phyloP scores from a whole-genome alignment of 2,888 invertebrate species.

The Coelogynopora nodosa region DNA sequence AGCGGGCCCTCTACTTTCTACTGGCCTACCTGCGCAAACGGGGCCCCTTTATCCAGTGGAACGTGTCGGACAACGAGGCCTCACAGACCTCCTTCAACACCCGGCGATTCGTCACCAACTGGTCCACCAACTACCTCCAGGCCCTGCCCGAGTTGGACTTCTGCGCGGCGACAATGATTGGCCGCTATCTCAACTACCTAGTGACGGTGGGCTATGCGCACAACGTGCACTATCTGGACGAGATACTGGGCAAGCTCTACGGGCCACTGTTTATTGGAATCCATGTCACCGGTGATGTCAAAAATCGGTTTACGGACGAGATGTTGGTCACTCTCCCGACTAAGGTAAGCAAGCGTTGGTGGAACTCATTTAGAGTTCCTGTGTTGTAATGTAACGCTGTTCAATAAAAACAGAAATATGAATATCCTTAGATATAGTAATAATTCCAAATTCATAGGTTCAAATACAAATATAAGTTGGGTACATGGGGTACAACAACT shows the following conservation, averaged over 20 bases:
- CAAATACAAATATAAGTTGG: too few relatives aligned
- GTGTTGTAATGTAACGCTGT: too few relatives aligned
- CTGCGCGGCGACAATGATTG: background rate
- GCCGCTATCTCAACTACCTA: slow-evolving; percentile 24
- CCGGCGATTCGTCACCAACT: background rate
- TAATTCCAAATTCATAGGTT: too few relatives aligned
- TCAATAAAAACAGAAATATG: too few relatives aligned
- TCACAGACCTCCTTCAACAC: background rate
- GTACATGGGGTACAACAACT: too few relatives aligned
- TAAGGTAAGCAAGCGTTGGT: too few relatives aligned
- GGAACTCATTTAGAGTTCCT: too few relatives aligned
- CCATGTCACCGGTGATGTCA: background rate
- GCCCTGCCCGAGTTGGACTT: slow-evolving; percentile 26
- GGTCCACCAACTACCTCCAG: background rate
- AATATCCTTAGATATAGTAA: too few relatives aligned
- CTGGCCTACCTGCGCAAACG: background rate
- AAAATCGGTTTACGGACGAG: background rate
- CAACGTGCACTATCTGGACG: background rate
- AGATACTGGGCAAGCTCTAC: background rate
- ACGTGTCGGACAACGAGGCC: background rate
- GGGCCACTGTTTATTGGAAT: slow-evolving; percentile 20
- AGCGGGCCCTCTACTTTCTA: background rate
- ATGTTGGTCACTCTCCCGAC: background rate
- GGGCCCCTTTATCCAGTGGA: slow-evolving; percentile 14
- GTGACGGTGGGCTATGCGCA: background rate